phyloP scores from a whole-genome alignment of 1,140 invertebrate species.

The Bombus breviceps region DNA sequence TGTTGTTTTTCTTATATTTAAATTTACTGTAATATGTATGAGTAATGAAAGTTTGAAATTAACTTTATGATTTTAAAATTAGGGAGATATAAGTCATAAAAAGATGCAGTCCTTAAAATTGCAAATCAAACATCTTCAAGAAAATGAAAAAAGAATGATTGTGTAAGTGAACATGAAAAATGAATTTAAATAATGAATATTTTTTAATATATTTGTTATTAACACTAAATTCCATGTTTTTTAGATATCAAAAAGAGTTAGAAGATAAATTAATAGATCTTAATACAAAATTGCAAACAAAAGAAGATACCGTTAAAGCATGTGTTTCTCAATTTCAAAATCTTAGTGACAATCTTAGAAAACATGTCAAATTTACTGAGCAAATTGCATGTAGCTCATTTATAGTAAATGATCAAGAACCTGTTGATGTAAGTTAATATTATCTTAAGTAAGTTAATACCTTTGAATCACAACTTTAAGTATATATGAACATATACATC shows the following conservation, averaged over 20 bases:
- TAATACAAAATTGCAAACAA: slow-evolving; percentile 57
- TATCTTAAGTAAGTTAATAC: slow-evolving; percentile 9
- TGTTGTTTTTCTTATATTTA: slow-evolving; percentile 29
- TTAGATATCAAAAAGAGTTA: slow-evolving; percentile 67
- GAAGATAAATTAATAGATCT: slow-evolving; percentile 65
- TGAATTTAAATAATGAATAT: slow-evolving; percentile 15
- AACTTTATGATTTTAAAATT: slow-evolving; percentile 42
- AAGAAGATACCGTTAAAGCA: slow-evolving; percentile 66
- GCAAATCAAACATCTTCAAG: slow-evolving; percentile 63
- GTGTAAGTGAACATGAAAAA: slow-evolving; percentile 60
- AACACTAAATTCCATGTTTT: slow-evolving; percentile 33
- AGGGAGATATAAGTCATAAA: slow-evolving; percentile 53
- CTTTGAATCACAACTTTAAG: neutral
- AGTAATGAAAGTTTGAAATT: slow-evolving; percentile 26
- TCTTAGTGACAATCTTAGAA: slow-evolving; percentile 66
- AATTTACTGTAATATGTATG: slow-evolving; percentile 5
- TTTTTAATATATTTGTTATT: neutral
- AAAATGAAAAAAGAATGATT: slow-evolving; percentile 63
- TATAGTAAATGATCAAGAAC: slow-evolving; percentile 40
- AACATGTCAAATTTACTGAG: slow-evolving; percentile 55
- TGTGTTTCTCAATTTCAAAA: slow-evolving; percentile 62
- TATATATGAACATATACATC: slow-evolving; percentile 1
- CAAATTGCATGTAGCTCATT: slow-evolving; percentile 48
- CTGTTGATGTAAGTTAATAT: slow-evolving; percentile 67
- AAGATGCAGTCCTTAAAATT: slow-evolving; percentile 62